Evolutionary conservation across 2,113 vertebrate species (phyloP), one percentile per base, ranked within the genome.

Genomic region (Cynoglossus semilaevis): DNA sequence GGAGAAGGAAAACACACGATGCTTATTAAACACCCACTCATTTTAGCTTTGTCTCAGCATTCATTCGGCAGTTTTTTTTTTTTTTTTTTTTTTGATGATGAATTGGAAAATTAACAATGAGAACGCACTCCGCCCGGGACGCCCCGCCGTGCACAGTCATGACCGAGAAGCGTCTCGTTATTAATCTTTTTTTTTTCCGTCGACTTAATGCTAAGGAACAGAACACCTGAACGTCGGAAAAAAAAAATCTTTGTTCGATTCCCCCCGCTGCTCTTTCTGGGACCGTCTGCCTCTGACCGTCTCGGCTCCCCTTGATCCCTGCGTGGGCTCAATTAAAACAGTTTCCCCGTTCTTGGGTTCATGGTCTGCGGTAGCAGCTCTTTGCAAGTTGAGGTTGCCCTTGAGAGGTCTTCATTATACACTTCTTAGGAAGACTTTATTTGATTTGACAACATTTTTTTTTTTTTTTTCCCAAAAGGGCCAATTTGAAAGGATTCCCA

Each of bases 401-500:
- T 51, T 48, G 72, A 79, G 79, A 84, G 75, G 68, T 76, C 81
- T 80, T 86, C 65, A 86, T 88, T 84, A 81, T 73, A 62, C 72
- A 40, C 81, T 73, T 63, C 69, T 74, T 81, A 72, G 70, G 77
- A 53, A 57, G 67, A 81, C 81, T 81, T 80, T 52, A 87, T 85
- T 88, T 86, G 85, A 88, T 86, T 80, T 85, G 85, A 89, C 85
- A 86, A 72, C 77, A 79, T 88, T 87, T 83, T 78, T 72, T 81
- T 87, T 88, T 69, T 29, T 29, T 29, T 29, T 29, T 29, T 29
- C 22, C 22, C 22, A 6, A 66, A 73, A 64, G 82, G 75, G 69
- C 70, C 55, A 52, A 65, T 72, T 81, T 87, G 76, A 82, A 78
- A 82, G 71, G 67, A 54, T 66, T 72, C 62, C 73, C 69, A 75